Conservation (phyloP, 2,888 invertebrate genomes). For the Flexamia atlantica region DNA sequence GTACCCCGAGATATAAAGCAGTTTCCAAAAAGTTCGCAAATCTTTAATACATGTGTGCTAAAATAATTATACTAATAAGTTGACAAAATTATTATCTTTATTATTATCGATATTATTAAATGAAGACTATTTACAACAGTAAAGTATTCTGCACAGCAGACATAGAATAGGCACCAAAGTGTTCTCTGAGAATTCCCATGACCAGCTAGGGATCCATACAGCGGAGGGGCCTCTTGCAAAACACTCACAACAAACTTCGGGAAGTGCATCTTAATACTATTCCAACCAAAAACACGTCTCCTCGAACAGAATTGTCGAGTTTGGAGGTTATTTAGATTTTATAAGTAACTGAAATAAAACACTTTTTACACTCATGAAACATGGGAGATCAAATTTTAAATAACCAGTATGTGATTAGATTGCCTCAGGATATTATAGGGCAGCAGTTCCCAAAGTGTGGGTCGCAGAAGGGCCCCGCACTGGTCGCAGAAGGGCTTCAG, state of each 20-base stretch:
- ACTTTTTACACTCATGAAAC: too few relatives aligned
- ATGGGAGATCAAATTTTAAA: too few relatives aligned
- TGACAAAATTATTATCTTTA: constrained; percentile 64
- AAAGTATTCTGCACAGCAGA: constrained; percentile 62
- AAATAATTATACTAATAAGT: constrained; percentile 61
- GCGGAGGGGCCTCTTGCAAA: background rate
- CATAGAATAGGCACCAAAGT: constrained; percentile 66
- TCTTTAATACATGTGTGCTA: constrained; percentile 48
- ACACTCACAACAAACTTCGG: constrained; percentile 40
- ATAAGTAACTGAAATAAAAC: background rate
- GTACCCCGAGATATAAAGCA: constrained; percentile 45
- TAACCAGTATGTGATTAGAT: too few relatives aligned
- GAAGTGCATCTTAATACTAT: constrained; percentile 53
- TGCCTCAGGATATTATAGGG: too few relatives aligned
- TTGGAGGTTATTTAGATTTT: constrained; percentile 5
- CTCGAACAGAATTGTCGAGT: background rate
- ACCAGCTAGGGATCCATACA: background rate
- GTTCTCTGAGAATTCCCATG: constrained; percentile 59
- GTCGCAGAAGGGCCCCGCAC: too few relatives aligned
- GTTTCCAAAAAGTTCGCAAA: constrained; percentile 55
- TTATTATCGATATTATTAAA: constrained; percentile 65
- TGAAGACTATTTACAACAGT: constrained; percentile 65
- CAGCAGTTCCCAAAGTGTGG: too few relatives aligned
- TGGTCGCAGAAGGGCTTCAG: too few relatives aligned
- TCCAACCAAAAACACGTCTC: constrained; percentile 39